Evolutionary conservation across 2,888 invertebrate species (phyloP).

Genomic region (Chironomus tentans): DNA sequence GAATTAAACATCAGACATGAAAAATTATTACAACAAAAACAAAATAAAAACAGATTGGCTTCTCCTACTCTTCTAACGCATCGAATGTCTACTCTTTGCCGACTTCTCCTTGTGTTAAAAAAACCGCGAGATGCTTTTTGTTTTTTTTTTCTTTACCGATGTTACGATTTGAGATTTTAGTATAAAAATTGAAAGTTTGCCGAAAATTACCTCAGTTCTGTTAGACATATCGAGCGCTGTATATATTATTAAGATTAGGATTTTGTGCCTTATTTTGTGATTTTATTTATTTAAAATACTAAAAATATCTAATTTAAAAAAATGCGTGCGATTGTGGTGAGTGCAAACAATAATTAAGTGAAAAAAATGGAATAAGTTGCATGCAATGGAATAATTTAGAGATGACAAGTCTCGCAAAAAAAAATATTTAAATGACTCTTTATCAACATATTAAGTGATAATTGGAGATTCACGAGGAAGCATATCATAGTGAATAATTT

Average conservation of each 20-base stretch:
- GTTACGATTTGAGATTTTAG: not conserved
- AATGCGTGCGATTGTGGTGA: slow-evolving; percentile 24
- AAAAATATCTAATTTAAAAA: not conserved
- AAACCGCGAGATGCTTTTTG: not conserved
- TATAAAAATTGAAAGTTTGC: slow-evolving; percentile 26
- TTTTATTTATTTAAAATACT: not conserved
- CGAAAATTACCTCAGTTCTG: slow-evolving; percentile 10
- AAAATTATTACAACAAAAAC: too few relatives aligned
- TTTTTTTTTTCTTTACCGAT: not conserved
- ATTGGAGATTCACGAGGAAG: too few relatives aligned
- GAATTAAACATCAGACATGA: too few relatives aligned
- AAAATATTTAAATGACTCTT: too few relatives aligned
- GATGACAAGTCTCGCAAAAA: not conserved
- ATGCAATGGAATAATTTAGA: not conserved
- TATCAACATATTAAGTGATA: too few relatives aligned
- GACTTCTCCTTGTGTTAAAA: not conserved
- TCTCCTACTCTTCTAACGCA: slow-evolving; percentile 25
- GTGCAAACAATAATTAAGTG: not conserved
- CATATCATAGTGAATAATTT: too few relatives aligned
- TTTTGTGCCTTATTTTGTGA: not conserved
- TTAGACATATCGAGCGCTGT: not conserved
- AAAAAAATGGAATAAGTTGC: not conserved
- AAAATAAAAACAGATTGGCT: not conserved
- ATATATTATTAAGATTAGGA: not conserved
- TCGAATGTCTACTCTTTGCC: not conserved